phyloP scores from a whole-genome alignment of 2,797 vertebrate species.

The Netta rufina region DNA sequence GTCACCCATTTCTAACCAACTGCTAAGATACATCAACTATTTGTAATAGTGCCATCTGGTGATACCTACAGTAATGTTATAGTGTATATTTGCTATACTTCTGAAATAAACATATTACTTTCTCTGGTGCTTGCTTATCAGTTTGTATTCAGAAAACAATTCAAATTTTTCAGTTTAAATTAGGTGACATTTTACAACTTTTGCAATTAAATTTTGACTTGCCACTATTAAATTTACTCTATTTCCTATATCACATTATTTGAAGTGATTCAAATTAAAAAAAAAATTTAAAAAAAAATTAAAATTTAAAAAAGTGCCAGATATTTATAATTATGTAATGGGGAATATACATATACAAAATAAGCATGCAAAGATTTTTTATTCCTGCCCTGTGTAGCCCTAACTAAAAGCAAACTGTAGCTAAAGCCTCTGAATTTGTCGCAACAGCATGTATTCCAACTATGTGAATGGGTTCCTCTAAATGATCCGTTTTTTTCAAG shows the following conservation, averaged over 20 bases:
- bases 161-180: not conserved
- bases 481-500: not conserved
- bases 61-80: not conserved
- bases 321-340: too few species aligned
- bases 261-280: not conserved
- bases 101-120: not conserved
- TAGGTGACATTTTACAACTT: not conserved
- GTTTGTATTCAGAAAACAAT: not conserved
- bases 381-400: not conserved
- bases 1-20: not conserved
- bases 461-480: not conserved
- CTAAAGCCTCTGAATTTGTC: not conserved
- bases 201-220: not conserved
- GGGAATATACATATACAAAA: not conserved
- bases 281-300: too few species aligned
- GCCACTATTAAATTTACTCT: not conserved
- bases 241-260: not conserved
- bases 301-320: too few species aligned
- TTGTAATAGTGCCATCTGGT: slow-evolving; percentile 29
- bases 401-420: not conserved
- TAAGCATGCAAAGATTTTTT: not conserved
- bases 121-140: not conserved
- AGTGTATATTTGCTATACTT: not conserved
- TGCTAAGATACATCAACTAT: not conserved
- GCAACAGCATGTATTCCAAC: not conserved